Evolutionary conservation across 35 echinoderm and acorn worm genomes (phyloP).

Genomic region (Apostichopus japonicus): DNA sequence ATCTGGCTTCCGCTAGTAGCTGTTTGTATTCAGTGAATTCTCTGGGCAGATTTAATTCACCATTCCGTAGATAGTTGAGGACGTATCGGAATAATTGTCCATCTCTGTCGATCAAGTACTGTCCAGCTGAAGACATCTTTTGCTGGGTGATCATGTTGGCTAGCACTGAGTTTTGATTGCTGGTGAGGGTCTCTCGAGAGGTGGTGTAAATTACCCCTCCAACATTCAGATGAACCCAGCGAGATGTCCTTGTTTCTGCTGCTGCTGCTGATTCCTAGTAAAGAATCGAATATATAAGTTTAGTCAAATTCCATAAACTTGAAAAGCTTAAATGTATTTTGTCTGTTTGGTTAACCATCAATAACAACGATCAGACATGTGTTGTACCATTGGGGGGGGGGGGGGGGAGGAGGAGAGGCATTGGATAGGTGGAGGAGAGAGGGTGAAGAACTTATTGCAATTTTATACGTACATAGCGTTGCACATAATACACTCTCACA

Average conservation of each 20-base stretch:
- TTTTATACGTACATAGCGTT: too few species aligned
- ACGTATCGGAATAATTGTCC: conserved; percentile 66
- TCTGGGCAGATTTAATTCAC: conserved; percentile 43
- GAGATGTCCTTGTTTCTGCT: neutral
- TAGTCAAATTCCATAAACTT: too few species aligned
- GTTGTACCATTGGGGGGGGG: too few species aligned
- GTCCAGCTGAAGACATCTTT: neutral
- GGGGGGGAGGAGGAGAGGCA: too few species aligned
- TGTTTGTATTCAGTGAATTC: conserved; percentile 30
- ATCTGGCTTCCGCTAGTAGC: conserved; percentile 47
- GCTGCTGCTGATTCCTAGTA: neutral
- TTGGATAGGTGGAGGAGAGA: too few species aligned
- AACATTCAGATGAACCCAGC: conserved; percentile 52
- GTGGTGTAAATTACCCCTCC: conserved; percentile 41
- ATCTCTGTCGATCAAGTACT: conserved; percentile 64
- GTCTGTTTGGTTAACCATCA: too few species aligned
- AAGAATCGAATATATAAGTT: too few species aligned
- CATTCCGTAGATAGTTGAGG: conserved; percentile 59
- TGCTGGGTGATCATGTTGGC: conserved; percentile 42
- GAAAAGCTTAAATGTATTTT: too few species aligned
- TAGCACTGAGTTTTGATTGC: conserved; percentile 15
- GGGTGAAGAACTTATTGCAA: too few species aligned
- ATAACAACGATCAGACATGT: too few species aligned
- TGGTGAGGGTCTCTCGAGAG: conserved; percentile 18
- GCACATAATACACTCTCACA: too few species aligned